phyloP scores from a whole-genome alignment of 2,797 vertebrate genomes.

The Kryptopterus vitreolus region DNA sequence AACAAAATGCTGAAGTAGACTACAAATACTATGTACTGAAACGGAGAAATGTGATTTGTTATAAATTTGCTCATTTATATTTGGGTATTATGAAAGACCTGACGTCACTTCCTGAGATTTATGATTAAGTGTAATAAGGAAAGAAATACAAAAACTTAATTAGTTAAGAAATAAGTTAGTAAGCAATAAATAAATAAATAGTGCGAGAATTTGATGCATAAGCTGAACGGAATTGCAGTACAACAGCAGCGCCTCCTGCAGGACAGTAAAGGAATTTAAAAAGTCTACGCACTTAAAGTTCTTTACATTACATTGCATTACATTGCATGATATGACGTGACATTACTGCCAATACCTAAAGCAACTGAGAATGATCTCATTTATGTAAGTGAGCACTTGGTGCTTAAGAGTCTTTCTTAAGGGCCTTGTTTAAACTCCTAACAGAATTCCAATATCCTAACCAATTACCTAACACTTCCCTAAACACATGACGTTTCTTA shows the following conservation, averaged over 20 bases:
- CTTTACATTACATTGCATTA: too few relatives aligned
- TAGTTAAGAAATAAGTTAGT: neutral
- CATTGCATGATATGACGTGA: too few relatives aligned
- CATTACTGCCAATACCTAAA: too few relatives aligned
- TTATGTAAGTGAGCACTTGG: too few relatives aligned
- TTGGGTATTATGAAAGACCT: neutral
- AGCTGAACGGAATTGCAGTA: conserved; percentile 1
- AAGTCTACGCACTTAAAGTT: neutral
- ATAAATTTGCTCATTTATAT: neutral
- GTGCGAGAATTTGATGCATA: neutral
- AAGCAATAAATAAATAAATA: neutral
- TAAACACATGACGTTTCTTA: neutral
- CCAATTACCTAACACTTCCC: too few relatives aligned
- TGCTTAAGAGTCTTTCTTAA: neutral
- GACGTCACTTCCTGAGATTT: neutral
- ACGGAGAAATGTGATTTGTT: neutral
- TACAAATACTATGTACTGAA: neutral
- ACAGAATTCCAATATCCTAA: too few relatives aligned
- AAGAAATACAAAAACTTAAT: neutral
- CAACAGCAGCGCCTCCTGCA: conserved; percentile 38
- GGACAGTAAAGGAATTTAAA: conserved; percentile 12
- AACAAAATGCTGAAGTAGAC: neutral
- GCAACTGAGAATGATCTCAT: too few relatives aligned
- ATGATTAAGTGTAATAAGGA: neutral
- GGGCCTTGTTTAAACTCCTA: too few relatives aligned